A percentile compares a stretch with the other conserved stretches of the same genome.
Conservation (phyloP, 2,888 invertebrate genomes). For the Acleris sparsana region DNA sequence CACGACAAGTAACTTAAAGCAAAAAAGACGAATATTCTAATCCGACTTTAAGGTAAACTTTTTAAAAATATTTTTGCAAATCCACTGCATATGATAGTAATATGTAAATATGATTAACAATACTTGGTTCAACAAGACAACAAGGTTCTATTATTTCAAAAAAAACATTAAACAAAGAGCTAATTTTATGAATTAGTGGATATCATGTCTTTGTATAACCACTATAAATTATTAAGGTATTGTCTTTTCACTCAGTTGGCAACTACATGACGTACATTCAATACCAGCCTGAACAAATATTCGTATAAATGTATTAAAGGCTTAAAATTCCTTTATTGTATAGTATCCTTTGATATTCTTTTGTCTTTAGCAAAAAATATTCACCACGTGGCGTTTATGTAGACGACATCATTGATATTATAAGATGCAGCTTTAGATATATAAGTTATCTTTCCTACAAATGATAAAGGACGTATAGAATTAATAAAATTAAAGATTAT, state of each 20-base stretch:
- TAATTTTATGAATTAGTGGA: too few relatives aligned
- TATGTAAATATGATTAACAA: too few relatives aligned
- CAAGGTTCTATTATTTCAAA: too few relatives aligned
- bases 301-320: background rate
- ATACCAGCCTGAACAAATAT: conserved; percentile 4
- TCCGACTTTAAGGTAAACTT: too few relatives aligned
- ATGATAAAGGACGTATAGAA: background rate
- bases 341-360: background rate
- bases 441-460: too few relatives aligned
- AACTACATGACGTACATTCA: conserved; percentile 10
- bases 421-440: background rate
- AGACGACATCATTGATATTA: background rate
- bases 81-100: too few relatives aligned
- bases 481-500: background rate
- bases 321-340: conserved; percentile 1
- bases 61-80: too few relatives aligned
- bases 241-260: background rate
- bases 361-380: background rate
- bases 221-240: background rate
- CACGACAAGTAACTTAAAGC: too few relatives aligned
- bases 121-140: too few relatives aligned
- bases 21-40: too few relatives aligned
- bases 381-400: background rate
- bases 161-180: too few relatives aligned
- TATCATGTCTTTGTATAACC: too few relatives aligned